Evolutionary conservation across 2,113 vertebrate genomes (phyloP).

Genomic region (Paratilapia polleni): DNA sequence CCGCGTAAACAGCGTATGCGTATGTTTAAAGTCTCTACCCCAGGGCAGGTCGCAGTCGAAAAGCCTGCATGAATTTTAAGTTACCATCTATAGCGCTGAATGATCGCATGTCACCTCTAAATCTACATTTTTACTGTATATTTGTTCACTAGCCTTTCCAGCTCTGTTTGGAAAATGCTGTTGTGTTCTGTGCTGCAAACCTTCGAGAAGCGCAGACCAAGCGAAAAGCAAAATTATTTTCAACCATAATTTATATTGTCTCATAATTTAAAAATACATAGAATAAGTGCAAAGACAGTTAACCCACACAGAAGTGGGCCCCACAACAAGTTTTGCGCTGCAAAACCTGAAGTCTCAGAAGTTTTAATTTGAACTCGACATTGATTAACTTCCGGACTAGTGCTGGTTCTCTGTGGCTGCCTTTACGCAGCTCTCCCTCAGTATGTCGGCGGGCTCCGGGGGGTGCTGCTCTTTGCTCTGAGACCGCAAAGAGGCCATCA

Average conservation of each 20-base stretch:
- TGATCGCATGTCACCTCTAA: neutral
- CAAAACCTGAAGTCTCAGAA: neutral
- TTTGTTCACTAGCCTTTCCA: neutral
- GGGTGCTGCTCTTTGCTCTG: constrained; percentile 20
- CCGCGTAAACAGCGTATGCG: neutral
- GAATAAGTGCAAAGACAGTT: neutral
- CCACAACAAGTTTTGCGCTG: neutral
- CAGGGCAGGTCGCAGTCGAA: too few species aligned
- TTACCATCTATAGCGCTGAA: neutral
- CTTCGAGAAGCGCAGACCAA: neutral
- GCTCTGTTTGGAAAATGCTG: neutral
- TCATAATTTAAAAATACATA: too few species aligned
- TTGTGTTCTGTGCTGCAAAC: neutral
- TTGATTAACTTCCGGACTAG: neutral
- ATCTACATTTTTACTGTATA: neutral
- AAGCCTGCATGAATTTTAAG: too few species aligned
- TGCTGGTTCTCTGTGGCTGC: neutral
- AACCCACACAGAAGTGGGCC: neutral
- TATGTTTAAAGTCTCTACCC: neutral
- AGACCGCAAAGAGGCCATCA: constrained; percentile 1
- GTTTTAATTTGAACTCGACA: constrained; percentile 27
- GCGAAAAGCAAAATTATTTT: too few species aligned
- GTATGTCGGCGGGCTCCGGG: constrained; percentile 3
- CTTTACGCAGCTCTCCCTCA: constrained; percentile 19
- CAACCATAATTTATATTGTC: too few species aligned